Percentiles rank a stretch among this genome's conserved stretches.
Conservation (phyloP, 1,140 invertebrate species). For the Ctenoplectra terminalis region DNA sequence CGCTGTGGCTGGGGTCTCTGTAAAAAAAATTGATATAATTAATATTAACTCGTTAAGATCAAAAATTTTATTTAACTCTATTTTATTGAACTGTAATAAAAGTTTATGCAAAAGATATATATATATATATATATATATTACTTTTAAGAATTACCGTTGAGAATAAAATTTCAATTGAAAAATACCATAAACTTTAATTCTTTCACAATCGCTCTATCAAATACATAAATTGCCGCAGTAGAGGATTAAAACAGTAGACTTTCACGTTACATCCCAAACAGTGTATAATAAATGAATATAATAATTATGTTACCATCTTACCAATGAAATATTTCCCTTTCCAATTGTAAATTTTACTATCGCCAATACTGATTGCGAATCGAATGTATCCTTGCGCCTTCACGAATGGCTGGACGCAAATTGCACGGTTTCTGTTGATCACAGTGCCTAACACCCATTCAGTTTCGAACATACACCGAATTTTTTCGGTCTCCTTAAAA, state of each 20-base stretch:
- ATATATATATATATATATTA: too few relatives aligned
- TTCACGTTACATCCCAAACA: too few relatives aligned
- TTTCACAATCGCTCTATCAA: too few relatives aligned
- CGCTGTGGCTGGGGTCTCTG: constrained; percentile 93
- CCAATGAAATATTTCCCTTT: constrained; percentile 96
- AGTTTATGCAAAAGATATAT: too few relatives aligned
- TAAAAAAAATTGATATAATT: constrained; percentile 24
- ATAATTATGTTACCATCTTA: constrained; percentile 80
- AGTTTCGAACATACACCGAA: constrained; percentile 92
- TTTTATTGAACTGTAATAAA: too few relatives aligned
- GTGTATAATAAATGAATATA: background rate
- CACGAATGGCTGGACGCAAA: constrained; percentile 94
- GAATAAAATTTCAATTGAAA: background rate
- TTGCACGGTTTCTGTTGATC: constrained; percentile 91
- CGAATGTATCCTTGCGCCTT: constrained; percentile 95
- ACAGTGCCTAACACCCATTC: constrained; percentile 89
- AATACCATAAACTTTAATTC: too few relatives aligned
- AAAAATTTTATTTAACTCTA: too few relatives aligned
- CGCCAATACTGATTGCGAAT: constrained; percentile 91
- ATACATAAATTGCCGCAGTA: too few relatives aligned
- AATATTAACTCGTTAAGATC: too few relatives aligned
- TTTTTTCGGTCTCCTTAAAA: constrained; percentile 88
- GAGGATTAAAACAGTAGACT: too few relatives aligned
- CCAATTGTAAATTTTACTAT: constrained; percentile 93
- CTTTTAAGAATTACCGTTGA: too few relatives aligned